phyloP scores from a whole-genome alignment of 2,113 vertebrate genomes.

The Tragelaphus buxtoni region DNA sequence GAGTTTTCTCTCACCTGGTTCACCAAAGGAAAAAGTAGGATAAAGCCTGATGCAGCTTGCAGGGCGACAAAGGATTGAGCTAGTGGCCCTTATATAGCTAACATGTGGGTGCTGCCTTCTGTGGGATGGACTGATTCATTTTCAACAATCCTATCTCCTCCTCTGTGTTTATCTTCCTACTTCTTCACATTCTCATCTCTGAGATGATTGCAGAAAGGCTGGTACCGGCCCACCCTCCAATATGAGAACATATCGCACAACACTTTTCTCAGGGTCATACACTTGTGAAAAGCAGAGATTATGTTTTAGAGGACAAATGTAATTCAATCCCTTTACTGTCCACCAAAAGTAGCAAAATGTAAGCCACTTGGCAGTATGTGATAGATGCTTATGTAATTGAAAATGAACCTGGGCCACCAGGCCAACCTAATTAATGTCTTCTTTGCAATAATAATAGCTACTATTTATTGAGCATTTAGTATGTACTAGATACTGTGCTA shows the following conservation, averaged over 20 bases:
- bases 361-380: not conserved
- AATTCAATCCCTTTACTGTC: not conserved
- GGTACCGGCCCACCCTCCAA: not conserved
- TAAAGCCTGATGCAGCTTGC: conserved; percentile 74
- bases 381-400: not conserved
- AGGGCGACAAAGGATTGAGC: not conserved
- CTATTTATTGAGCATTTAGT: conserved; percentile 1
- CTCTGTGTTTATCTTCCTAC: conserved; percentile 71
- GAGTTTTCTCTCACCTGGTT: conserved; percentile 73
- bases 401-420: not conserved
- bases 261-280: not conserved
- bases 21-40: conserved; percentile 53
- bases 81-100: conserved; percentile 74
- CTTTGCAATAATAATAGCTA: not conserved
- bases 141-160: conserved; percentile 65
- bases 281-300: not conserved
- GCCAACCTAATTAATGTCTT: not conserved
- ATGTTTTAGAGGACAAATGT: not conserved
- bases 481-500: not conserved
- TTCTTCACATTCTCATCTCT: conserved; percentile 56
- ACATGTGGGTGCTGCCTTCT: conserved; percentile 64
- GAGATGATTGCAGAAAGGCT: conserved; percentile 37
- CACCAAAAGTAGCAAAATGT: not conserved
- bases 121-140: conserved; percentile 78
- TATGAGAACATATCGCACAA: not conserved